Evolutionary conservation across 2,113 vertebrate species (phyloP).

Genomic region (Lagopus leucura): DNA sequence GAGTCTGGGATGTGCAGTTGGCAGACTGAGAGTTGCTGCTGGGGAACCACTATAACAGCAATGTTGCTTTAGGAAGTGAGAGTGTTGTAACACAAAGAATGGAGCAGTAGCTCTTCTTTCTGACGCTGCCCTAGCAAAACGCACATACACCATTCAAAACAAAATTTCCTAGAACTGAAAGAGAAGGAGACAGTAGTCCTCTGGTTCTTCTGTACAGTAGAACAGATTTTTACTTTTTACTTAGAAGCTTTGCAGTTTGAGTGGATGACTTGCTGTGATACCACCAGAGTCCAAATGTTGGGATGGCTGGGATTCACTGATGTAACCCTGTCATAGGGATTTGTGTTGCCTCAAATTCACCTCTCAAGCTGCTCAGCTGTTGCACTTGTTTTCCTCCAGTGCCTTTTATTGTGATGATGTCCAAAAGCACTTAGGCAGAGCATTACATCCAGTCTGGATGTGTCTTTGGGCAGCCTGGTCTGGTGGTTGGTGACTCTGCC

Average conservation of each 20-base stretch:
- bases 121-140: background rate
- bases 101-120: background rate
- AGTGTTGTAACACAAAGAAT: background rate
- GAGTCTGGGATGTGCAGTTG: background rate
- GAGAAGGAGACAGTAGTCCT: background rate
- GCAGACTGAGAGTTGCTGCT: background rate
- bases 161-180: background rate
- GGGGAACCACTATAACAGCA: background rate
- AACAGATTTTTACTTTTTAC: background rate
- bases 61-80: background rate
- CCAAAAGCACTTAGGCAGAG: background rate
- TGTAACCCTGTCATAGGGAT: background rate
- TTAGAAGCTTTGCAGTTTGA: fast-evolving
- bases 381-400: background rate
- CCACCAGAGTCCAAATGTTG: fast-evolving
- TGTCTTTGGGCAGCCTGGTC: too few species aligned
- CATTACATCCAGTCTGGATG: fast-evolving
- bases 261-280: fast-evolving
- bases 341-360: background rate
- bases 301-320: background rate
- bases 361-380: background rate
- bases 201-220: background rate
- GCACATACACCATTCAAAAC: background rate
- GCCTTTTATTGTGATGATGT: constrained; percentile 12
- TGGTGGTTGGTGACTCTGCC: too few species aligned